A percentile compares a stretch with the other conserved stretches of the same genome.
Evolutionary conservation across 2,888 invertebrate species (phyloP).

Genomic region (Herminia tarsipennalis): DNA sequence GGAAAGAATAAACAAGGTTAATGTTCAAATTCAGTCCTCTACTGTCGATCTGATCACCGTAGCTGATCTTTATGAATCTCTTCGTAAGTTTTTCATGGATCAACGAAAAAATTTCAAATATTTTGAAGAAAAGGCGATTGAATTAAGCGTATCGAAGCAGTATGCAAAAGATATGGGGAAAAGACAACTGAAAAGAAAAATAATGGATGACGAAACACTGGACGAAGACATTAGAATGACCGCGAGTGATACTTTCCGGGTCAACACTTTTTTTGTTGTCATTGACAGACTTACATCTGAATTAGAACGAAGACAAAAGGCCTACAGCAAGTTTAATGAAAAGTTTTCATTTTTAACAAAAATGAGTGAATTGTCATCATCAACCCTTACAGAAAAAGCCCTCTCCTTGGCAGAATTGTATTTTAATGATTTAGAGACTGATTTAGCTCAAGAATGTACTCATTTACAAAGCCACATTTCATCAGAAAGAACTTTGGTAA

Average conservation of each 20-base stretch:
- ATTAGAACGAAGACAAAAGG: not conserved
- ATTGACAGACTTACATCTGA: constrained; percentile 11
- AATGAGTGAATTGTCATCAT: not conserved
- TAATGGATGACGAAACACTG: not conserved
- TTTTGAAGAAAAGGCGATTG: constrained; percentile 5
- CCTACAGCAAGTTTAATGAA: not conserved
- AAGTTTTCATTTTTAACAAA: constrained; percentile 24
- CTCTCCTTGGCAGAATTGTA: not conserved
- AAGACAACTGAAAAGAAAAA: constrained; percentile 7
- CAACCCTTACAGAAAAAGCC: constrained; percentile 1
- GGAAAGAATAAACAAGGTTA: constrained; percentile 7
- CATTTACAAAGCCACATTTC: constrained; percentile 10
- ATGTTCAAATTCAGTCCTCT: constrained; percentile 4
- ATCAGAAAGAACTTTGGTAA: constrained; percentile 3
- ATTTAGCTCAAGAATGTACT: constrained; percentile 15
- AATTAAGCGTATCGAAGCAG: constrained; percentile 1
- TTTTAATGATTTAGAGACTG: constrained; percentile 19
- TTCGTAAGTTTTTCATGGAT: constrained; percentile 34
- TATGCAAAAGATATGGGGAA: too few species aligned
- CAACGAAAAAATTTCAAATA: constrained; percentile 30
- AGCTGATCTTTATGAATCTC: constrained; percentile 35
- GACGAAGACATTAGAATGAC: constrained; percentile 6
- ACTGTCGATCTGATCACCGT: not conserved
- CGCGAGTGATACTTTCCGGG: constrained; percentile 10
- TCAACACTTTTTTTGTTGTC: constrained; percentile 12